These are phyloP conservation scores for Pammene aurita DNA, from an alignment of 2,888 invertebrate genomes.

Conservation along the genomic window DNA sequence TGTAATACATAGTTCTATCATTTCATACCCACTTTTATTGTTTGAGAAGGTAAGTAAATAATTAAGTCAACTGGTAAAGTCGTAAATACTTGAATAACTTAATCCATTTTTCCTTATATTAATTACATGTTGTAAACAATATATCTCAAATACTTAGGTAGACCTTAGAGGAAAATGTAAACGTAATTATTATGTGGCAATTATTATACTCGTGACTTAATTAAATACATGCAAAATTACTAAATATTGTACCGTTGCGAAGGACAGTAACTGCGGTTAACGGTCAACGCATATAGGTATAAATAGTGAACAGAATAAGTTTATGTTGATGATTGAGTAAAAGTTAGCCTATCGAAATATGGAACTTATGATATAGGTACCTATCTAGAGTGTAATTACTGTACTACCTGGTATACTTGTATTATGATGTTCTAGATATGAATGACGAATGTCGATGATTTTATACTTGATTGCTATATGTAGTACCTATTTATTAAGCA, in stretches of 20 bases:
- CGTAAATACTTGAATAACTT: no score
- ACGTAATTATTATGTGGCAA: slow-evolving; percentile 7
- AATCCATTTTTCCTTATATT: slow-evolving; percentile 54
- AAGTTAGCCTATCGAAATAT: not conserved
- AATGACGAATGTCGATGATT: no score
- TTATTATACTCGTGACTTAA: slow-evolving; percentile 20
- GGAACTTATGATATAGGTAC: no score
- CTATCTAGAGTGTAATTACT: no score
- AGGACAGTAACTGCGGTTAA: slow-evolving; percentile 11
- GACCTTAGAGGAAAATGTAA: slow-evolving; percentile 53
- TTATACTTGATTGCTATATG: no score
- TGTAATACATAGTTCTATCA: no score
- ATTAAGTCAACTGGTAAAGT: no score
- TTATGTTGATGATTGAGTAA: not conserved
- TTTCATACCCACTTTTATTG: no score
- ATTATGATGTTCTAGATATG: no score
- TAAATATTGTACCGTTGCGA: not conserved
- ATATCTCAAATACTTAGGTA: slow-evolving; percentile 40
- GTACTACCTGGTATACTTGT: no score
- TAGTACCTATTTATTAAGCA: not conserved
- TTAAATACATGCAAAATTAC: slow-evolving; percentile 27
- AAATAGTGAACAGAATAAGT: not conserved
- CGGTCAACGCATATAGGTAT: not conserved
- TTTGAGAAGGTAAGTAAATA: no score
- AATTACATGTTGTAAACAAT: slow-evolving; percentile 55